Evolutionary conservation across 2,888 invertebrate species (phyloP), one percentile per base, ranked within the genome.

Genomic region (Trachelus iudaicus): DNA sequence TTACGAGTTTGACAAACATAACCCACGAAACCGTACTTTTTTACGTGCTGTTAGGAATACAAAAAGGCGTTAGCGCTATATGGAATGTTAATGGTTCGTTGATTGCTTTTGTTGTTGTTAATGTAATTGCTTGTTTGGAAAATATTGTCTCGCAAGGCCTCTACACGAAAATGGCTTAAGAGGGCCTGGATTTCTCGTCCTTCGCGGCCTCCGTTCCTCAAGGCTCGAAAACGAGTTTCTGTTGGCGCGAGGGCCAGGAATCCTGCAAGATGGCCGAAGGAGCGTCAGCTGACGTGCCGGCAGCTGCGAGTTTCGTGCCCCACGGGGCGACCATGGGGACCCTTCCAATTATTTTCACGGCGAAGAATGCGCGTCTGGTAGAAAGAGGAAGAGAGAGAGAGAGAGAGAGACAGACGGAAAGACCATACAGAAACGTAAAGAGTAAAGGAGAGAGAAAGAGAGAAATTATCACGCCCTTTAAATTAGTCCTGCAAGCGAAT

Each of bases 181-280:
- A 56, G 56, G 56, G 56, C 56, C 56, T 56, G 56, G 23, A 56
- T 56, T 34, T 34, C 31, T 71, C 31, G 71, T 71, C 71, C 34
- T 69, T 71, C 71, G 71, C 71, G 71, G 71, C 34, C 71, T 71
- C 71, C 71, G 31, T 71, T 33, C 34, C 71, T 71, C 71, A 31
- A 56, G 56, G 56, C 56, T 56, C 56, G 56, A 56, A 56, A 56
- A 56, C 71, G 71, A 71, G 71, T 33, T 71, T 33, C 71, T 31
- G 34, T 71, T 71, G 71, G 71, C 71, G 71, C 71, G 71, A 71
- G 33, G 71, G 71, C 71, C 71, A 31, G 71, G 31, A 71, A 34
- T 71, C 71, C 33, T 71, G 71, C 71, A 34, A 56, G 56, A 33
- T 34, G 34, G 71, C 71, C 15, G 71, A 30, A 31, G 71, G 71